Conservation (phyloP, 1,140 invertebrate species). For the Zaprionus inermis region DNA sequence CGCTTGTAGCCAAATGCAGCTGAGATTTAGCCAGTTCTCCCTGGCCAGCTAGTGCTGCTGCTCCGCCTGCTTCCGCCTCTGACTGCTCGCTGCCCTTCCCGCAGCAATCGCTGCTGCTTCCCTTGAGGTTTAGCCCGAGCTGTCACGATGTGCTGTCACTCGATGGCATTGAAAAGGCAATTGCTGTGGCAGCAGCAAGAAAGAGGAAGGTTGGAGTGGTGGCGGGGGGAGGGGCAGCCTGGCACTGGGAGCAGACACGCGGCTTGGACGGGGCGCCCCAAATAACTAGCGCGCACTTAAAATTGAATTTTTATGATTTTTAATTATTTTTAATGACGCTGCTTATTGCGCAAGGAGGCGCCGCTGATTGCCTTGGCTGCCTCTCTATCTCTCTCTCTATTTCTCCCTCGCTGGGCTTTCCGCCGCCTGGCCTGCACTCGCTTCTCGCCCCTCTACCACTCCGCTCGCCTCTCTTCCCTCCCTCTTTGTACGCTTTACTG, state of each 20-base stretch:
- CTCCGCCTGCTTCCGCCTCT: too few relatives aligned
- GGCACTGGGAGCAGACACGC: too few relatives aligned
- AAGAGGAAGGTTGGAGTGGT: background rate
- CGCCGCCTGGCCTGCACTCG: background rate
- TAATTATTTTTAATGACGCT: constrained; percentile 83
- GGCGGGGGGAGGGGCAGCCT: background rate
- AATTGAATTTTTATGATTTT: constrained; percentile 84
- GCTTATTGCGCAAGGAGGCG: constrained; percentile 62
- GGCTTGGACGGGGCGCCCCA: constrained; percentile 14
- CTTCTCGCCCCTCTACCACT: background rate
- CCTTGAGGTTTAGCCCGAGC: constrained; percentile 53
- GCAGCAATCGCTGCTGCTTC: background rate
- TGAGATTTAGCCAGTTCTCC: constrained; percentile 31
- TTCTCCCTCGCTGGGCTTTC: too few relatives aligned
- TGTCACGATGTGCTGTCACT: constrained; percentile 64
- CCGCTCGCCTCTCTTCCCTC: background rate
- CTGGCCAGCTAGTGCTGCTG: constrained; percentile 18
- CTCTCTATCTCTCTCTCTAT: background rate
- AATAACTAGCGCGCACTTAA: constrained; percentile 64
- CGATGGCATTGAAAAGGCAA: constrained; percentile 11
- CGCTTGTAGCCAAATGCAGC: constrained; percentile 59
- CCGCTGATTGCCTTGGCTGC: background rate
- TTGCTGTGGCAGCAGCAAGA: background rate
- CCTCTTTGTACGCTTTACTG: constrained; percentile 36
- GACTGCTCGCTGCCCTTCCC: too few relatives aligned